Conservation (phyloP, 2,113 vertebrate species). For the Morone chrysops region DNA sequence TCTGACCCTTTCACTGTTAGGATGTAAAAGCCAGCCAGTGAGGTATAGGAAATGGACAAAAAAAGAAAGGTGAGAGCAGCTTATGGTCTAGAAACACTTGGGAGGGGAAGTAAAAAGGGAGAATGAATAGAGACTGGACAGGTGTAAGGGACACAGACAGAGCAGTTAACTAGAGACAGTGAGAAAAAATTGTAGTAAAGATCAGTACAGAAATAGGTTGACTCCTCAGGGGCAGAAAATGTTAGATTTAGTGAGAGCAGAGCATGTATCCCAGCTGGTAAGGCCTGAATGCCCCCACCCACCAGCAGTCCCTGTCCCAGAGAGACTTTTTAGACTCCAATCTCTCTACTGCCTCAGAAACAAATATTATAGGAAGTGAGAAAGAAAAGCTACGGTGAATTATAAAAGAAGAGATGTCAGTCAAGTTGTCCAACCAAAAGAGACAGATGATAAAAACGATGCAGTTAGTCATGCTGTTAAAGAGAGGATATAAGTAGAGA, state of each 20-base stretch:
- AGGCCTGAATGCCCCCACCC: conserved; percentile 11
- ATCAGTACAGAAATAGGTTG: conserved; percentile 56
- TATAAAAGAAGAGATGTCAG: conserved; percentile 43
- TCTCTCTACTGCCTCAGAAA: conserved; percentile 23
- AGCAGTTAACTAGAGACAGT: conserved; percentile 18
- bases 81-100: conserved; percentile 25
- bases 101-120: not conserved
- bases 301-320: conserved; percentile 18
- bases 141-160: conserved; percentile 30
- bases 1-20: conserved; percentile 37
- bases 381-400: conserved; percentile 28
- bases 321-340: conserved; percentile 17
- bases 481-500: conserved; percentile 42
- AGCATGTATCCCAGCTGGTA: conserved; percentile 36
- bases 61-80: not conserved
- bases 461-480: conserved; percentile 50
- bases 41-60: conserved; percentile 28
- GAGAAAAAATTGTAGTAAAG: conserved; percentile 35
- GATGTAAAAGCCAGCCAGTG: conserved; percentile 8
- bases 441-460: conserved; percentile 49
- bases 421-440: conserved; percentile 43
- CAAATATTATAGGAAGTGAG: conserved; percentile 10
- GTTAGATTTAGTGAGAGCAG: conserved; percentile 40
- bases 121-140: conserved; percentile 30
- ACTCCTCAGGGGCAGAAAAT: conserved; percentile 46